These are phyloP conservation scores for Ophioderma brevispina DNA, from an alignment of 35 echinoderm and acorn worm species.

Conservation along the genomic window DNA sequence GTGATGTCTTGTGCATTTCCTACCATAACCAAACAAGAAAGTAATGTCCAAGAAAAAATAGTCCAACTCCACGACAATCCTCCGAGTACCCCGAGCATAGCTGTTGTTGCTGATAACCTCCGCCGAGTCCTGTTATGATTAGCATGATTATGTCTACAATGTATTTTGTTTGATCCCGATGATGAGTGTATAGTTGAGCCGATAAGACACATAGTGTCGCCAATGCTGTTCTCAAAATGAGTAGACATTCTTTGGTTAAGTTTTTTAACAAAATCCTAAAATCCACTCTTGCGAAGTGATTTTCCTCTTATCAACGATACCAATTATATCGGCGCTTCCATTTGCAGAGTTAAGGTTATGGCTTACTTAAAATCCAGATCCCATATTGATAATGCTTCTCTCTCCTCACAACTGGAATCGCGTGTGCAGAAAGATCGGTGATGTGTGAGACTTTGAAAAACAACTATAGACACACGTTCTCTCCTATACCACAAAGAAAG, in stretches of 20 bases:
- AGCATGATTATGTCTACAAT: background rate
- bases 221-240: background rate
- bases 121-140: background rate
- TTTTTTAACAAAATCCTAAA: too few relatives aligned
- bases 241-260: background rate
- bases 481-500: background rate
- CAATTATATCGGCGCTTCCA: background rate
- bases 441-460: constrained; percentile 3
- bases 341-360: background rate
- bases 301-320: background rate
- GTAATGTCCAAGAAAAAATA: constrained; percentile 10
- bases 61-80: constrained; percentile 12
- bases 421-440: background rate
- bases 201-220: background rate
- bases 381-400: too few relatives aligned
- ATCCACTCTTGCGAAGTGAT: background rate
- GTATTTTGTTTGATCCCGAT: background rate
- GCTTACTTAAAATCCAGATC: background rate
- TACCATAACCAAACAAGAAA: constrained; percentile 5
- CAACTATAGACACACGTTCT: background rate
- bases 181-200: background rate
- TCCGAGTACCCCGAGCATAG: background rate
- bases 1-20: constrained; percentile 30
- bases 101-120: background rate
- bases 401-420: background rate